These are phyloP conservation scores for Kryphioiulus occultus DNA, from an alignment of 2,888 invertebrate genomes.

Conservation along the genomic window DNA sequence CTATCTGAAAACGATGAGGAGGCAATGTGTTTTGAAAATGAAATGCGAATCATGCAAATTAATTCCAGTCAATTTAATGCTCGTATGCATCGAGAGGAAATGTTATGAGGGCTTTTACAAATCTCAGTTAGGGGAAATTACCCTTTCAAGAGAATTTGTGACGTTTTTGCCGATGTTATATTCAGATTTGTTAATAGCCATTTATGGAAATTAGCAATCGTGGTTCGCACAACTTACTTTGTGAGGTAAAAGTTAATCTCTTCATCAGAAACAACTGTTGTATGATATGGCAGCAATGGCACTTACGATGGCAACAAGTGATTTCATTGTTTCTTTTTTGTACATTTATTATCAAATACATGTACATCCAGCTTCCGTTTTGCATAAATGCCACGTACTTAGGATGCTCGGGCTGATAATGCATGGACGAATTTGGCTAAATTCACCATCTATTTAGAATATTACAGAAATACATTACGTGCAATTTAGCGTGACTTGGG, in stretches of 20 bases:
- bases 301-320: too few species aligned
- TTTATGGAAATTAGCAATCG: background rate
- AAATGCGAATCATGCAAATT: conserved; percentile 15
- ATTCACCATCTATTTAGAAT: too few species aligned
- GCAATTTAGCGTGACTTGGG: too few species aligned
- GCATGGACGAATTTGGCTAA: too few species aligned
- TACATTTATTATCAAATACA: too few species aligned
- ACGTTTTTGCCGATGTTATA: background rate
- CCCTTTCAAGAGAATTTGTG: background rate
- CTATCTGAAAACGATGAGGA: background rate
- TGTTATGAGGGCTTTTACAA: conserved; percentile 1
- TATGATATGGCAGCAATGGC: too few species aligned
- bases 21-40: background rate
- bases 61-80: conserved; percentile 4
- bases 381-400: too few species aligned
- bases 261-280: background rate
- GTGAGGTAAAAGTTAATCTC: background rate
- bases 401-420: too few species aligned
- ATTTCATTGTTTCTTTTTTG: too few species aligned
- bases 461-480: too few species aligned
- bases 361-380: too few species aligned
- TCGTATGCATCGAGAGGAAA: background rate
- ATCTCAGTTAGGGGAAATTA: conserved; percentile 3
- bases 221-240: background rate
- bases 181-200: background rate